These are phyloP conservation scores for Tragopan temminckii DNA, from an alignment of 2,797 vertebrate genomes.

Conservation along the genomic window DNA sequence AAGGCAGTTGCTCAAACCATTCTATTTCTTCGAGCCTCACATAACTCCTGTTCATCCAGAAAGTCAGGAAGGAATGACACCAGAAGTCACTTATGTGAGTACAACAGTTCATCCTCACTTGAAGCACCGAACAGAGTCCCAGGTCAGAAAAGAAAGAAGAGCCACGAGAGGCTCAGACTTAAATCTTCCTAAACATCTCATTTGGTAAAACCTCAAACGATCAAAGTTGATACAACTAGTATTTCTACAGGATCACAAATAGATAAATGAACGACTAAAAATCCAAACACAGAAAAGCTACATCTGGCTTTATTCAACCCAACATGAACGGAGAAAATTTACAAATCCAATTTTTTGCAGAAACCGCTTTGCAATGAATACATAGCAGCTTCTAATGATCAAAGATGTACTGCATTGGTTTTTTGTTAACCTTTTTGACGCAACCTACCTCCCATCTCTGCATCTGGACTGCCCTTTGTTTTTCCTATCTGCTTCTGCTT, in stretches of 20 bases:
- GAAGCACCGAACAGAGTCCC: background rate
- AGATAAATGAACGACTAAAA: background rate
- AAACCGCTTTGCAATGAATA: background rate
- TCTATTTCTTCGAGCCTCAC: background rate
- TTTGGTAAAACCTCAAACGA: background rate
- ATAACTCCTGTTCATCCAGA: background rate
- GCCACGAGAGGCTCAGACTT: background rate
- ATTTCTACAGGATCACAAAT: background rate
- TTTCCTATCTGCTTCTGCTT: constrained; percentile 81
- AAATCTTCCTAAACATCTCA: background rate
- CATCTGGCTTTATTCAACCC: background rate
- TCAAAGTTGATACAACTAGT: too few relatives aligned
- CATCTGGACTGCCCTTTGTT: constrained; percentile 75
- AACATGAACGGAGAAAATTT: background rate
- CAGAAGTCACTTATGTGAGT: background rate
- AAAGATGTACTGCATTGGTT: background rate
- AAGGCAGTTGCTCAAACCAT: background rate
- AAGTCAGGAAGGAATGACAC: background rate
- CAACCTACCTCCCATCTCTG: constrained; percentile 76
- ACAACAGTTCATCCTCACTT: background rate
- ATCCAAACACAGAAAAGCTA: background rate
- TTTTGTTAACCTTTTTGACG: background rate
- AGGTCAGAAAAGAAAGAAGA: background rate
- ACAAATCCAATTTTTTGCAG: background rate
- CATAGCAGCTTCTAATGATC: background rate